Percentiles rank a stretch among this genome's conserved stretches.
These are phyloP conservation scores for Aegithalos caudatus DNA, from an alignment of 2,113 vertebrate genomes.

Conservation along the genomic window DNA sequence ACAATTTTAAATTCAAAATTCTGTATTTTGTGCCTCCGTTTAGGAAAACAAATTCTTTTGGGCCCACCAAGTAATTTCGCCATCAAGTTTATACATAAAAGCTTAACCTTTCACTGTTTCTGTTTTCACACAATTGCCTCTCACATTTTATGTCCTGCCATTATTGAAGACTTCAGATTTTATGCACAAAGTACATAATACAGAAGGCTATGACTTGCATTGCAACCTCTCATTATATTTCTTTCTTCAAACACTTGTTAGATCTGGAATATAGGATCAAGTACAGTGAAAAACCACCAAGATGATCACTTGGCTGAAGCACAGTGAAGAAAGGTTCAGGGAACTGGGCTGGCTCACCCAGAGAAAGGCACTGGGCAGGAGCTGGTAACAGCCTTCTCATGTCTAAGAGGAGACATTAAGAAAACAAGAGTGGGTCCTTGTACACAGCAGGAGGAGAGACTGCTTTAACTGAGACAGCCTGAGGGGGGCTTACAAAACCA, in stretches of 20 bases:
- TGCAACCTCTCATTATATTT: background rate
- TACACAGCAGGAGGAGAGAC: background rate
- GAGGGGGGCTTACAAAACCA: background rate
- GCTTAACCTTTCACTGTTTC: background rate
- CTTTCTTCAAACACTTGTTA: background rate
- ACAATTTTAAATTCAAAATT: background rate
- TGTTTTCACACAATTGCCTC: background rate
- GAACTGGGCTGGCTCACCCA: background rate
- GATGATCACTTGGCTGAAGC: background rate
- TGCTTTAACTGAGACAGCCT: background rate
- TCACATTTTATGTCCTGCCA: background rate
- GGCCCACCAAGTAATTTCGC: background rate
- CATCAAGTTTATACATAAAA: background rate
- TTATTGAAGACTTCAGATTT: background rate
- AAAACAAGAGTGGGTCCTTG: background rate
- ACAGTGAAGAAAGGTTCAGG: background rate
- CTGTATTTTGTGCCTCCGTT: background rate
- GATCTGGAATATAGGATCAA: background rate
- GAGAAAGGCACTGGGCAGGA: background rate
- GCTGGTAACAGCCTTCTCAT: background rate
- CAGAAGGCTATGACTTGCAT: background rate
- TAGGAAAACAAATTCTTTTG: background rate
- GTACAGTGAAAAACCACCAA: background rate
- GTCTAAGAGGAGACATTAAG: background rate
- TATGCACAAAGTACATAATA: background rate